A percentile compares a stretch with the other conserved stretches of the same genome.
Evolutionary conservation across 2,113 vertebrate genomes (phyloP).

Genomic region (Nyctibius bracteatus): DNA sequence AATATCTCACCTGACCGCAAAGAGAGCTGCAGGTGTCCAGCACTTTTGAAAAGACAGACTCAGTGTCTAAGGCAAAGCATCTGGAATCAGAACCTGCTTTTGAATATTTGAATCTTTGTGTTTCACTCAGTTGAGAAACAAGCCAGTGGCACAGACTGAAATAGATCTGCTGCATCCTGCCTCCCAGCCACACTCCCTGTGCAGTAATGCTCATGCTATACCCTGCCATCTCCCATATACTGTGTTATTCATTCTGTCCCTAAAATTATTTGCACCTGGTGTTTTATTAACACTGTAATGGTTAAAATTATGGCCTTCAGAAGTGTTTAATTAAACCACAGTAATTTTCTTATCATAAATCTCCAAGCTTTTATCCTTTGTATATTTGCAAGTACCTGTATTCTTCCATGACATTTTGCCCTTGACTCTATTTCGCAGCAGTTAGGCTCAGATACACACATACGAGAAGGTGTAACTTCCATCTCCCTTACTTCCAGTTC

Average conservation of each 20-base stretch:
- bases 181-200: neutral
- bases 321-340: neutral
- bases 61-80: neutral
- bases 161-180: neutral
- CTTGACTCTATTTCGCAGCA: neutral
- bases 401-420: neutral
- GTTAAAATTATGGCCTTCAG: neutral
- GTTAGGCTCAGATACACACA: neutral
- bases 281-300: neutral
- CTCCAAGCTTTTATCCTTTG: neutral
- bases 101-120: neutral
- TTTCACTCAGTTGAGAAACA: neutral
- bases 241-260: neutral
- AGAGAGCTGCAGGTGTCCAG: neutral
- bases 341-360: neutral
- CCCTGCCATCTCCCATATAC: neutral
- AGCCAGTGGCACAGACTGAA: neutral
- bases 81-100: neutral
- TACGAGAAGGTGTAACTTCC: rapidly evolving
- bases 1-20: neutral
- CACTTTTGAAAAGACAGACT: neutral
- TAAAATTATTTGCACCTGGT: neutral
- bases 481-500: neutral
- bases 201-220: neutral
- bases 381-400: neutral